Conservation (phyloP, 2,113 vertebrate genomes). For the Silurus asotus region DNA sequence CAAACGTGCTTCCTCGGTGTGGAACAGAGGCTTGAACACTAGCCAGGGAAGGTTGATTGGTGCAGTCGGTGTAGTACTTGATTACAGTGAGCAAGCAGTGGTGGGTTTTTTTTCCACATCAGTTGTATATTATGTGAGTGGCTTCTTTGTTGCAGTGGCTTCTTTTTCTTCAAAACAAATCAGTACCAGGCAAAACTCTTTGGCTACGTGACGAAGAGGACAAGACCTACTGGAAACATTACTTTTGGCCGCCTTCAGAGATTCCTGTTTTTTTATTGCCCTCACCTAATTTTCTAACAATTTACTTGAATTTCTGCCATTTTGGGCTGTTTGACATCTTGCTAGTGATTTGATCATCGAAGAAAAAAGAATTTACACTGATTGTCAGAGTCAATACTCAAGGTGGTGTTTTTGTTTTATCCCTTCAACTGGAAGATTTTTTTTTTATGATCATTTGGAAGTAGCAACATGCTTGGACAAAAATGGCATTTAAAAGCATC, state of each 20-base stretch:
- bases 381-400: slow-evolving; percentile 5
- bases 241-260: not conserved
- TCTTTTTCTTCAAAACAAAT: slow-evolving; percentile 50
- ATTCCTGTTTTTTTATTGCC: not conserved
- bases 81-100: slow-evolving; percentile 9
- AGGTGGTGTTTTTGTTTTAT: slow-evolving; percentile 8
- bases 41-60: slow-evolving; percentile 1
- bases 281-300: not conserved
- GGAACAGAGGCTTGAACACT: not conserved
- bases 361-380: slow-evolving; percentile 1
- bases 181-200: slow-evolving; percentile 34
- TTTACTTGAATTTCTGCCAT: not conserved
- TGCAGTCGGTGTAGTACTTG: slow-evolving; percentile 9
- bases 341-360: slow-evolving; percentile 3
- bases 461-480: not conserved
- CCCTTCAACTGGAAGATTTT: not conserved
- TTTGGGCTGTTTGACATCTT: not conserved
- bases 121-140: slow-evolving; percentile 16
- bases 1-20: not conserved
- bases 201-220: slow-evolving; percentile 8
- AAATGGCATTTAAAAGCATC: not conserved
- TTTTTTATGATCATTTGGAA: not conserved
- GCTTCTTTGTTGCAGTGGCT: slow-evolving; percentile 20
- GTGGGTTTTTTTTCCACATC: slow-evolving; percentile 22
- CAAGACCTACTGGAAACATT: slow-evolving; percentile 21